phyloP scores from a whole-genome alignment of 2,797 vertebrate genomes.

The Sitta carolinensis region DNA sequence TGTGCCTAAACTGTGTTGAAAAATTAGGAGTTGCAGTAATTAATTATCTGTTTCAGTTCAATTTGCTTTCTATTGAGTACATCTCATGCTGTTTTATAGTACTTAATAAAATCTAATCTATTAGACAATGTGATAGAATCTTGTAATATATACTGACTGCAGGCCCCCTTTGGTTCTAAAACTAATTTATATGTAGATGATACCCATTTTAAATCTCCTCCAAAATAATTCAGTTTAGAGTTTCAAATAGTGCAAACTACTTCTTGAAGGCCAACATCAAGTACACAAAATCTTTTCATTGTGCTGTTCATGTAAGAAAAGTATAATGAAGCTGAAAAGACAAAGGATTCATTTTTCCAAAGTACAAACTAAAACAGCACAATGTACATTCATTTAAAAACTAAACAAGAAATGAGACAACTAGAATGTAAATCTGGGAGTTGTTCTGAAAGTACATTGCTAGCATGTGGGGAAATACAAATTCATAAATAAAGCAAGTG shows the following conservation, averaged over 20 bases:
- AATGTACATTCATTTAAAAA: neutral
- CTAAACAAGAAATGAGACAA: neutral
- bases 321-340: neutral
- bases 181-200: conserved; percentile 88
- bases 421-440: too few species aligned
- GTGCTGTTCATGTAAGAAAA: neutral
- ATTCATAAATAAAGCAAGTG: neutral
- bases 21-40: conserved; percentile 74
- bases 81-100: conserved; percentile 73
- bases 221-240: conserved; percentile 78
- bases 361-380: neutral
- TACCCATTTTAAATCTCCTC: conserved; percentile 76
- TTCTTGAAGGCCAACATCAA: conserved; percentile 41
- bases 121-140: conserved; percentile 78
- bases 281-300: neutral
- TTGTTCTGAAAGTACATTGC: neutral
- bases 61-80: conserved; percentile 71
- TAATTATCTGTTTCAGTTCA: conserved; percentile 78
- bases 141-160: conserved; percentile 75
- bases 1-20: neutral
- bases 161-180: conserved; percentile 75
- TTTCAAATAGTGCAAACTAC: conserved; percentile 74
- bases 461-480: neutral
- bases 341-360: neutral
- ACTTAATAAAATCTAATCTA: conserved; percentile 81